phyloP scores from a whole-genome alignment of 2,797 vertebrate species.

The Capromys pilorides region DNA sequence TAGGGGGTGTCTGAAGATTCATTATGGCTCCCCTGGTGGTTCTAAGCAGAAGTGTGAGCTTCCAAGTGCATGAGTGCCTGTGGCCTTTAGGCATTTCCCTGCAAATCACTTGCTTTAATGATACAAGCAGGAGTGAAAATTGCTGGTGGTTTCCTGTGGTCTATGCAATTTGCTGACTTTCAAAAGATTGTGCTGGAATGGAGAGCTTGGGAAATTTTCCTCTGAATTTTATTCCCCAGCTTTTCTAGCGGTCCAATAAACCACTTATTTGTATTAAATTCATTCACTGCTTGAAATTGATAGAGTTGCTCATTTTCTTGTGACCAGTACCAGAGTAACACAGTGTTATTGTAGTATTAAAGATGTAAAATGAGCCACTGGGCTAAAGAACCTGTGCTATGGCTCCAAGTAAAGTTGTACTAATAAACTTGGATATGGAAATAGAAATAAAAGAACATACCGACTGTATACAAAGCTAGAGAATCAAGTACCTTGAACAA shows the following conservation, averaged over 20 bases:
- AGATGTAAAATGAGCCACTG: slow-evolving; percentile 21
- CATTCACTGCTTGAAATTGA: slow-evolving; percentile 52
- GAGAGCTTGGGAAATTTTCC: not conserved
- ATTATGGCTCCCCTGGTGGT: not conserved
- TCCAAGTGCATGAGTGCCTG: not conserved
- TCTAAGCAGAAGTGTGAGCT: not conserved
- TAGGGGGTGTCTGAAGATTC: not conserved
- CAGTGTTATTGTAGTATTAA: slow-evolving; percentile 19
- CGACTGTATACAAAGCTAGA: not conserved
- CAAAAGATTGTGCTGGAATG: slow-evolving; percentile 21
- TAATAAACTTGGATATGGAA: slow-evolving; percentile 17
- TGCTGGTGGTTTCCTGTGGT: slow-evolving; percentile 49
- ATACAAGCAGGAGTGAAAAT: slow-evolving; percentile 38
- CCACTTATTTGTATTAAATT: slow-evolving; percentile 52
- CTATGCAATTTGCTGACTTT: slow-evolving; percentile 39
- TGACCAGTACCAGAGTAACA: not conserved
- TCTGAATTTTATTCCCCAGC: slow-evolving; percentile 31
- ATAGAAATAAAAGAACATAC: not conserved
- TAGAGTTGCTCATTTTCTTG: slow-evolving; percentile 13
- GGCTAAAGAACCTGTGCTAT: not conserved
- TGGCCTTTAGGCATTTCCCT: slow-evolving; percentile 29
- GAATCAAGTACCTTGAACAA: not conserved
- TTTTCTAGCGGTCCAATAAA: slow-evolving; percentile 6
- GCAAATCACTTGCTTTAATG: slow-evolving; percentile 48
- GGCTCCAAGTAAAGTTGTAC: not conserved